phyloP scores from a whole-genome alignment of 2,113 vertebrate species.

The Ivindomyrus marchei region DNA sequence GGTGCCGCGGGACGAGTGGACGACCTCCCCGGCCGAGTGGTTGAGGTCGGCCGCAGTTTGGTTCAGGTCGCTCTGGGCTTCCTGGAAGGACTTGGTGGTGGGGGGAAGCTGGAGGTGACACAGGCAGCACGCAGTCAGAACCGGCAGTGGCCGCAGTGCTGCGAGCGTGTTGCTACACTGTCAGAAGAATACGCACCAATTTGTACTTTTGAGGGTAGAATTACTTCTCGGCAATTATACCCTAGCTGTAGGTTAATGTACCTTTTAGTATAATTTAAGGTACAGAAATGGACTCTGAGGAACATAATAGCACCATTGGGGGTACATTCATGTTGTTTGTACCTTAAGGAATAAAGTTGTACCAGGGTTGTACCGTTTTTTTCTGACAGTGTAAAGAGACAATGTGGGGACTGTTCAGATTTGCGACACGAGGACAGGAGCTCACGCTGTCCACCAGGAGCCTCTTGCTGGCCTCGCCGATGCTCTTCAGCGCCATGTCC shows the following conservation, averaged over 20 bases:
- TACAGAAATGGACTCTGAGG: background rate
- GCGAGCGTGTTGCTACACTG: background rate
- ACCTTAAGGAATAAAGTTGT: background rate
- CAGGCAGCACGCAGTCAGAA: background rate
- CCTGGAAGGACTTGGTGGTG: constrained; percentile 91
- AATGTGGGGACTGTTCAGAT: background rate
- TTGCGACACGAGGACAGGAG: background rate
- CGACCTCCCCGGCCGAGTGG: constrained; percentile 95
- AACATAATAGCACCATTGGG: background rate
- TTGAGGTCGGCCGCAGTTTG: constrained; percentile 94
- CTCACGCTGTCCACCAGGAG: constrained; percentile 89
- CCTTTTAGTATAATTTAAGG: background rate
- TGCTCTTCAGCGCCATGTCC: constrained; percentile 93
- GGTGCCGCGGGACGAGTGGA: constrained; percentile 87
- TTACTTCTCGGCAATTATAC: background rate
- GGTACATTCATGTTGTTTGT: background rate
- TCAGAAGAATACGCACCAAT: background rate
- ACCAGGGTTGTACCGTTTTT: background rate
- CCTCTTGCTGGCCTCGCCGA: constrained; percentile 97
- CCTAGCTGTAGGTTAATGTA: background rate
- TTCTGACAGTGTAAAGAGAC: background rate
- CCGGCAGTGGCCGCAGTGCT: background rate
- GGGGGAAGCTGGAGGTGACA: constrained; percentile 71
- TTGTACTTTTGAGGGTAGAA: background rate
- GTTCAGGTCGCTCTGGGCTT: constrained; percentile 93